These are phyloP conservation scores for Cecropterus lyciades DNA, from an alignment of 1,140 invertebrate genomes.

Conservation along the genomic window DNA sequence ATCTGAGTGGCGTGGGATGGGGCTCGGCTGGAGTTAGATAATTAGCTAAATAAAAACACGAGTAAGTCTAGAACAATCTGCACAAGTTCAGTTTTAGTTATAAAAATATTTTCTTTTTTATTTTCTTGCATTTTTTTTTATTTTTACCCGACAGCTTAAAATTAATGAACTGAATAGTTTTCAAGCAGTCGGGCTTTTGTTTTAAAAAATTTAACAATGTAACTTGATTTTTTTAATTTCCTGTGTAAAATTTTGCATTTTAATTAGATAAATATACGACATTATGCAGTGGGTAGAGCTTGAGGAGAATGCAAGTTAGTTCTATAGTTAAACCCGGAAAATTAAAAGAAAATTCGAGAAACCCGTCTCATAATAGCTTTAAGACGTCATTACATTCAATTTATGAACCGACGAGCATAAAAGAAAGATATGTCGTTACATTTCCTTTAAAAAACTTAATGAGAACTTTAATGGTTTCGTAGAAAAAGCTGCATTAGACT, in stretches of 20 bases:
- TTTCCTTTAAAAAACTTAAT: slow-evolving; percentile 35
- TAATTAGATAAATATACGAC: not conserved
- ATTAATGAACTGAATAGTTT: too few species aligned
- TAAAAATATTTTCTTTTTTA: too few species aligned
- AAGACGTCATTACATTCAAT: slow-evolving; percentile 19
- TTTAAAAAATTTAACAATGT: too few species aligned
- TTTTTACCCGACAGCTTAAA: too few species aligned
- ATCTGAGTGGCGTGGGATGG: too few species aligned
- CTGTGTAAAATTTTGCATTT: not conserved
- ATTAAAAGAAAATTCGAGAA: slow-evolving; percentile 24
- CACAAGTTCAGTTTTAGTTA: too few species aligned
- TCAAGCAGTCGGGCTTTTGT: too few species aligned
- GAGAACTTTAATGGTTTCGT: slow-evolving; percentile 33
- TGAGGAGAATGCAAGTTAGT: slow-evolving; percentile 17
- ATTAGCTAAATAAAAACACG: too few species aligned
- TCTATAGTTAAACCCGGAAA: slow-evolving; percentile 23
- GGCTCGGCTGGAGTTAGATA: too few species aligned
- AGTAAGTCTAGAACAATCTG: too few species aligned
- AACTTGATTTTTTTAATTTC: too few species aligned
- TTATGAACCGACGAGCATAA: slow-evolving; percentile 5
- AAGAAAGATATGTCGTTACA: slow-evolving; percentile 25
- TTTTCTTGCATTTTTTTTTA: too few species aligned
- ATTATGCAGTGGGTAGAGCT: not conserved
- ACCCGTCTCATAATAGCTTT: slow-evolving; percentile 17
- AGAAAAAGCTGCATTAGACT: slow-evolving; percentile 33